A percentile compares a stretch with the other conserved stretches of the same genome.
phyloP scores from a whole-genome alignment of 2,888 invertebrate species.

The Gastrophysa polygoni region DNA sequence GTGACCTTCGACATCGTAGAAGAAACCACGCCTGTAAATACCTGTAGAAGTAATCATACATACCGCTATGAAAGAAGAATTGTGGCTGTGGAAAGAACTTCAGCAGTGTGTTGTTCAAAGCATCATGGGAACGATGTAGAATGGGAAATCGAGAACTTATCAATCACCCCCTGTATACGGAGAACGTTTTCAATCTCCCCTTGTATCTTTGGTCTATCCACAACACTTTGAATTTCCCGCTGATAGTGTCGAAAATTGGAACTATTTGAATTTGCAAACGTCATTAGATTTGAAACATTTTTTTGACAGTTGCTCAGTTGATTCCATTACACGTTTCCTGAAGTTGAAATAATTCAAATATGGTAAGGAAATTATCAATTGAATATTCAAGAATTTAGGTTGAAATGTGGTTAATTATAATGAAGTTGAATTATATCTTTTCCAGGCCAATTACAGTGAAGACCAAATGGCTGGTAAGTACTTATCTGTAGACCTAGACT shows the following conservation, averaged over 20 bases:
- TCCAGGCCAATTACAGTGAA: constrained; percentile 86
- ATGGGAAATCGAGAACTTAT: not conserved
- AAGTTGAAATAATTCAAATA: constrained; percentile 38
- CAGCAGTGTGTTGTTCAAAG: not conserved
- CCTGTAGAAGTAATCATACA: too few relatives aligned
- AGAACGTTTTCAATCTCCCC: not conserved
- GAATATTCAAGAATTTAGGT: not conserved
- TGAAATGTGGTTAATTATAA: too few relatives aligned
- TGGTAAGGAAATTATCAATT: constrained; percentile 42
- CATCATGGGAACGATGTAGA: too few relatives aligned
- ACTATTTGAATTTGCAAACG: constrained; percentile 32
- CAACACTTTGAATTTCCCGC: constrained; percentile 38
- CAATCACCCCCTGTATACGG: not conserved
- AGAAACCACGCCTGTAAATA: too few relatives aligned
- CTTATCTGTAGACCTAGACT: constrained; percentile 46
- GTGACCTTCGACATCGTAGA: too few relatives aligned
- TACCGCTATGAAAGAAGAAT: too few relatives aligned
- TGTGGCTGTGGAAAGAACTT: too few relatives aligned
- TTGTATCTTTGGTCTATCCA: not conserved
- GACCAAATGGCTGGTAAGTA: constrained; percentile 91
- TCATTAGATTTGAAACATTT: constrained; percentile 29
- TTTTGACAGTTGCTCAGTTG: constrained; percentile 44
- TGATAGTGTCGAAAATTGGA: constrained; percentile 25
- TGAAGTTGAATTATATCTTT: constrained; percentile 46
- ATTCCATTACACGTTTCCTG: not conserved